Percentiles rank a stretch among this genome's conserved stretches.
Conservation (phyloP, 2,888 invertebrate genomes). For the Coremacera marginata region DNA sequence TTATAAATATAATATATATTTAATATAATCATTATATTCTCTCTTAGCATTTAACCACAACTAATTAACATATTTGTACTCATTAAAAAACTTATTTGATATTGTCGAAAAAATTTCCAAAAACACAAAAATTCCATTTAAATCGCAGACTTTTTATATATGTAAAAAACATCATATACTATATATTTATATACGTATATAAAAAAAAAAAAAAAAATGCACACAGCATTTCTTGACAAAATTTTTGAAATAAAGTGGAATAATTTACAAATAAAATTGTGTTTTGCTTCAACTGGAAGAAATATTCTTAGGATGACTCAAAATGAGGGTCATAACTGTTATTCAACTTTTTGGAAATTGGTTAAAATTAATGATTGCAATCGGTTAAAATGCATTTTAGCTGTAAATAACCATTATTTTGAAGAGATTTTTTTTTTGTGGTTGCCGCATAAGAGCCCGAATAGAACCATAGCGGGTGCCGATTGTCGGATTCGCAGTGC, state of each 20-base stretch:
- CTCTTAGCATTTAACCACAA: conserved; percentile 50
- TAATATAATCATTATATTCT: conserved; percentile 30
- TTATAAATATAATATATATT: conserved; percentile 21
- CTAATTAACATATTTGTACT: conserved; percentile 60
- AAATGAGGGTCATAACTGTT: too few species aligned
- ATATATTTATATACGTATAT: conserved; percentile 2
- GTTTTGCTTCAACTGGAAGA: conserved; percentile 40
- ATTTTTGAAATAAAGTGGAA: conserved; percentile 65
- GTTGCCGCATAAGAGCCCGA: too few species aligned
- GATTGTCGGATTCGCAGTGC: too few species aligned
- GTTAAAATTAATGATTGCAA: too few species aligned
- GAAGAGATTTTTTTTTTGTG: too few species aligned
- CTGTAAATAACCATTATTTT: too few species aligned
- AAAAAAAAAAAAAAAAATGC: conserved; percentile 40
- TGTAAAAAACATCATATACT: conserved; percentile 43
- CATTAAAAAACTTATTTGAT: conserved; percentile 51
- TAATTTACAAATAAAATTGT: conserved; percentile 55
- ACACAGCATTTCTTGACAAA: conserved; percentile 43
- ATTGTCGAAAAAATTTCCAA: conserved; percentile 46
- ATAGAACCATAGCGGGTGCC: too few species aligned
- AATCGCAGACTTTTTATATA: conserved; percentile 60
- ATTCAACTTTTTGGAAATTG: too few species aligned
- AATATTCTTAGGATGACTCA: too few species aligned
- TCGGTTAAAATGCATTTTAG: too few species aligned
- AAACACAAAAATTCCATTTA: conserved; percentile 41